Evolutionary conservation across 2,888 invertebrate genomes (phyloP), one percentile per base, ranked within the genome.

Genomic region (Eupithecia centaureata): DNA sequence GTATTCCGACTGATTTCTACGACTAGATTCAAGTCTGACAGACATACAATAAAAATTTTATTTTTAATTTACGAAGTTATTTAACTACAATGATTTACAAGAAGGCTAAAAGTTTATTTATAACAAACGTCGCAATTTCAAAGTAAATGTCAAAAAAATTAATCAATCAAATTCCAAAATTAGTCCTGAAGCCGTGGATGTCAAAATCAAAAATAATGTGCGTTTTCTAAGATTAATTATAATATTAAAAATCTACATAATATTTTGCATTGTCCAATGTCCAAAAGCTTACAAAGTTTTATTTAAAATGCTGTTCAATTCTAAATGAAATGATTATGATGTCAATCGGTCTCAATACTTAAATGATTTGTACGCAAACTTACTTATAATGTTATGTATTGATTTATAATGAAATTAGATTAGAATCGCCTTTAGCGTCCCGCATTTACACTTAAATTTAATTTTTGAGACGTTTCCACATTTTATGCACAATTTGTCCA

Each of bases 151-250:
- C 42, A 42, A 42, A 47, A 42, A 47, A 42, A 4, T 10, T 35
- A 33, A 33, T 33, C 12, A 0, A 47, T 3, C 3, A 22, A 22
- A 47, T 22, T 47, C 3, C 18, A 42, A 18, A 18, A 12, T 4
- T 12, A 22, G 47, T 42, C 22, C 47, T 47, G 18, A 47, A 47
- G 12, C 22, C 22, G 18, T 22, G 22, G 47, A 47, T 10, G 47
- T 42, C 18, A 18, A 42, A 18, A 42, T n/a, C 47, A 1, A 22
- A 52, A 15, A 27, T 33, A 35, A 15, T 33, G 38, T 59, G 59
- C 59, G 59, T 59, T 38, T 38, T 38, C 38, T 59, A 59, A 59
- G 33, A 58, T 58, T n/a, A 33, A 30, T 27, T 56, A 32, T 56
- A 15, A 27, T 52, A 27, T 27, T 27, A 25, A 52, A 15, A 25